Base-by-base conservation (phyloP, 2,888 invertebrate genomes). In the Acanthococcus lagerstroemiae region DNA sequence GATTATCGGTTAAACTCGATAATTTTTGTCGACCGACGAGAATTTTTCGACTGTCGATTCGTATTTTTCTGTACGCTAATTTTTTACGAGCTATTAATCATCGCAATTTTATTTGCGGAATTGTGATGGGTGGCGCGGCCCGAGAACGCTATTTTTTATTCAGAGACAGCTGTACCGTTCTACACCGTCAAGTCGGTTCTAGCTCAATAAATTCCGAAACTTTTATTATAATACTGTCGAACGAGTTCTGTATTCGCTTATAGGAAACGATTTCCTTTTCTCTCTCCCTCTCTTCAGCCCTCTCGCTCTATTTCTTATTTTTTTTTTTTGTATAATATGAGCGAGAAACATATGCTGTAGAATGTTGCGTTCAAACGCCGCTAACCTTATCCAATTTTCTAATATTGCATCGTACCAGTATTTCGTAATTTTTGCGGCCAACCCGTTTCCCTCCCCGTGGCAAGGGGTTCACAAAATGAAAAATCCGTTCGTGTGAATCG, bases 141-240 rank as follows among this genome's bases (percentile, higher is more conserved):
- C 46, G 45, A 45, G 15, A 45, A 25, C 25, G 58, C 45, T 58
- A 58, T 58, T 58, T 58, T 58, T 58, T 58, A 58, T 46, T 58
- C 46, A 19, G 24, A 58, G 58, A 58, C 58, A 58, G 45, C 58
- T 45, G 45, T 58, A 58, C 45, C 44, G 58, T 58, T 58, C 58
- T 58, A 58, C 58, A 46, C 58, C 58, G 58, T 58, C 58, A 45
- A 58, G 58, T 58, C 45, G 58, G 58, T 58, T 58, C 45, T 58
- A 45, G 58, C 58, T 58, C 58, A 58, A 58, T 58, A 58, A 58
- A 58, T 58, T 46, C 24, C 58, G 46, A 9, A 58, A 58, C 58
- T 58, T 58, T 58, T 58, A 58, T 58, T 58, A 58, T 58, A 58
- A 37, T 37, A 25, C 46, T 58, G 58, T 58, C 58, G 58, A 58